A percentile compares a stretch with the other conserved stretches of the same genome.
phyloP scores from a whole-genome alignment of 2,888 invertebrate species.

The Polydrusus pterygomalis region DNA sequence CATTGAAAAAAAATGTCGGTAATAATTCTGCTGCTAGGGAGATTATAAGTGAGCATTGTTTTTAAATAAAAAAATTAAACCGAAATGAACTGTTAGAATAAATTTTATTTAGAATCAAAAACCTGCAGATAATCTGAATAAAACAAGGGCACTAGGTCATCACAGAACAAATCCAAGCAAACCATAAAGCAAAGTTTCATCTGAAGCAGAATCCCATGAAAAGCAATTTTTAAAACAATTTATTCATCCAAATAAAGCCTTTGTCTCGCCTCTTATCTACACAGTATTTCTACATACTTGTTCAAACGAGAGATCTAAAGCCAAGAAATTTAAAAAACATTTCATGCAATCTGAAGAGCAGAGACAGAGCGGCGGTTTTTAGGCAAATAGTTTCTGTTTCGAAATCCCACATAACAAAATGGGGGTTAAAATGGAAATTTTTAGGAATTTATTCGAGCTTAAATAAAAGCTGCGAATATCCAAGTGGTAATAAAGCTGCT shows the following conservation, averaged over 20 bases:
- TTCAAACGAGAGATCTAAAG: constrained; percentile 15
- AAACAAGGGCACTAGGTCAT: not conserved
- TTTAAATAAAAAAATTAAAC: too few species aligned
- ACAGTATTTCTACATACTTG: constrained; percentile 19
- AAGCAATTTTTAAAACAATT: constrained; percentile 13
- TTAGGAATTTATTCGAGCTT: constrained; percentile 22
- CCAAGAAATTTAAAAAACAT: constrained; percentile 25
- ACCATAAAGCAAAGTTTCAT: not conserved
- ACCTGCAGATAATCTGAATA: not conserved
- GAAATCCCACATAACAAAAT: constrained; percentile 22
- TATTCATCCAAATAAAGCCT: constrained; percentile 12
- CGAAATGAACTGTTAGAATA: too few species aligned
- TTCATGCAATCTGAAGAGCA: constrained; percentile 19
- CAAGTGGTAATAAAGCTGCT: constrained; percentile 21
- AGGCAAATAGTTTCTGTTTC: constrained; percentile 22
- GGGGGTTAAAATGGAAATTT: constrained; percentile 24
- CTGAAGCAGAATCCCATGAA: not conserved
- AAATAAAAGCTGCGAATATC: constrained; percentile 23
- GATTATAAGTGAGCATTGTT: too few species aligned
- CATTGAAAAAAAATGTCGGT: too few species aligned
- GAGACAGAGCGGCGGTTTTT: constrained; percentile 18
- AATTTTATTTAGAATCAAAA: not conserved
- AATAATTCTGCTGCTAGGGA: too few species aligned
- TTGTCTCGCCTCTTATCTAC: constrained; percentile 13
- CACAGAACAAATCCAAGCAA: not conserved